Conservation (phyloP, 2,888 invertebrate genomes). For the Scaptomyza flava region DNA sequence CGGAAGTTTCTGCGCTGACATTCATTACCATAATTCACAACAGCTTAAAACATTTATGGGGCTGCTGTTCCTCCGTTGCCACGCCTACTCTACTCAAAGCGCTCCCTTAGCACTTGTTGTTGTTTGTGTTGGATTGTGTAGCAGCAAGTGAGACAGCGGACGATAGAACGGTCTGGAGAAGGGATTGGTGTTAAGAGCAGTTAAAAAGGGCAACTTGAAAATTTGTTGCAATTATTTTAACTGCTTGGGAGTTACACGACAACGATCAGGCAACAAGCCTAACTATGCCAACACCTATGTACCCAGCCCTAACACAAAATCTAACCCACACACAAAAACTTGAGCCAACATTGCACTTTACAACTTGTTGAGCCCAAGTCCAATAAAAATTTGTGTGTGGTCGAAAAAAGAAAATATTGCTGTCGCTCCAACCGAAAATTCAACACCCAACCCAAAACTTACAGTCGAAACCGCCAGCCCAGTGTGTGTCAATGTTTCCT, state of each 20-base stretch:
- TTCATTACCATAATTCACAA: slow-evolving; percentile 79
- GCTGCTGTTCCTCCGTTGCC: slow-evolving; percentile 31
- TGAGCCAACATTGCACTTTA: slow-evolving; percentile 47
- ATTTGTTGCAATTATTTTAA: slow-evolving; percentile 74
- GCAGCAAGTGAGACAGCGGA: slow-evolving; percentile 18
- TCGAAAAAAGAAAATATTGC: neutral
- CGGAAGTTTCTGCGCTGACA: slow-evolving; percentile 77
- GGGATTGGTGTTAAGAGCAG: neutral
- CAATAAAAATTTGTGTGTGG: neutral
- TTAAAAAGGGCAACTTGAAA: slow-evolving; percentile 63
- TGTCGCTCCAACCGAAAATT: neutral
- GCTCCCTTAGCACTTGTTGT: neutral
- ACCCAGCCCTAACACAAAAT: neutral
- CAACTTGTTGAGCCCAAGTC: slow-evolving; percentile 41
- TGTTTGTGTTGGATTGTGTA: slow-evolving; percentile 50
- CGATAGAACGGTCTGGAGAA: neutral
- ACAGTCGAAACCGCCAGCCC: neutral
- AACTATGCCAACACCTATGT: neutral
- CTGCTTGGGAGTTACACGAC: slow-evolving; percentile 61
- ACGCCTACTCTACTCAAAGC: slow-evolving; percentile 16
- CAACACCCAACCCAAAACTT: neutral
- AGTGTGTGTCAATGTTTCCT: neutral
- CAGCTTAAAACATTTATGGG: slow-evolving; percentile 77
- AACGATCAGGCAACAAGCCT: slow-evolving; percentile 10
- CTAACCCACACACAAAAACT: slow-evolving; percentile 12